Base-by-base conservation (phyloP, 1,140 invertebrate genomes). In the Gonatopus flavifemur region DNA sequence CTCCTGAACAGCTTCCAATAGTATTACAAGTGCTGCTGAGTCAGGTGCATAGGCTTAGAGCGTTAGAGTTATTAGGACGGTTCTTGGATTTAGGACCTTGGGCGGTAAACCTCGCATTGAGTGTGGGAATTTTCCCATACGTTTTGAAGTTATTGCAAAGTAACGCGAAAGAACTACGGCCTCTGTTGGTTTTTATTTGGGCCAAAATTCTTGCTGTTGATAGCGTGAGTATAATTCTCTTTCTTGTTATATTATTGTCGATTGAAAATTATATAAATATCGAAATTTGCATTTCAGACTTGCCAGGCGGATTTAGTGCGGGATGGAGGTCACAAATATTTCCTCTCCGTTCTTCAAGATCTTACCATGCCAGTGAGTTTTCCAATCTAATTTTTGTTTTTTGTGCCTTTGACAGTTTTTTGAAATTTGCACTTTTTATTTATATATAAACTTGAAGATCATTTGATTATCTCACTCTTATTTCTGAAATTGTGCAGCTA, bases 61-160 rank as follows among this genome's bases (percentile, higher is more conserved):
- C 97, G 4, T 80, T 99, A 47, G 94, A 98, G 72, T 81, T 98
- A 22, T 81, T 99, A 3, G 94, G 94, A n/a, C 83, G 88, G 55
- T 99, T 98, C 78, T 81, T 99, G 15, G 94, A 98, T 72, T 83
- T 98, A 19, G 97, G 97, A 15, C 88, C 93, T 2, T 97, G 95
- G 94, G 96, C 97, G 13, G 96, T 99, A 1, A 95, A 94, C 78
- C 81, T 96, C 55, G 94, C 96, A 25, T 81, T 99, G 10, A 93
- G 92, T 40, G 97, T 99, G 30, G 97, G 97, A 53, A 98, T 99
- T 58, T 99, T 98, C 76, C 97, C 97, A 3, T 99, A 99, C 78
- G 95, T 99, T 52, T 81, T 98, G 7, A 98, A 98, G 74, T 77
- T 98, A 48, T 79, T 98, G 35, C 96, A 98, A 79, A 94, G 93